phyloP scores from a whole-genome alignment of 1,140 invertebrate species.

The Phymorhynchus buccinoides region DNA sequence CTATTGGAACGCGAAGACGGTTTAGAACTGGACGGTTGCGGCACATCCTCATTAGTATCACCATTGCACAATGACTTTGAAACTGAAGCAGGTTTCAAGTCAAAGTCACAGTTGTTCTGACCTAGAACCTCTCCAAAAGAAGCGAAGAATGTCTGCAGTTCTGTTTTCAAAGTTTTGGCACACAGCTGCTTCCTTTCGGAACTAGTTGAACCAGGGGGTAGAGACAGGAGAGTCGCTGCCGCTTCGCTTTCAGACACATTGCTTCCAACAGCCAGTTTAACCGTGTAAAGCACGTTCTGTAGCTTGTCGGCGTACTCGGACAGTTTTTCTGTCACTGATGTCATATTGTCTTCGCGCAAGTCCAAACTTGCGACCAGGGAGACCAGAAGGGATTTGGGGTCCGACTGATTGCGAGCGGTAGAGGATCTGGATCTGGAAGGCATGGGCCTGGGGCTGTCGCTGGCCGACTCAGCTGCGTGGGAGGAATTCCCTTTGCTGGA shows the following conservation, averaged over 20 bases:
- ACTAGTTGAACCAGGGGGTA: constrained; percentile 20
- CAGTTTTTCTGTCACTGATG: constrained; percentile 39
- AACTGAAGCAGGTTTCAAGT: background rate
- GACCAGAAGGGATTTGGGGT: background rate
- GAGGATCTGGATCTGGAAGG: background rate
- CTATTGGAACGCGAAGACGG: background rate
- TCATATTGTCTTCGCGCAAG: constrained; percentile 38
- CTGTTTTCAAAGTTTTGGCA: constrained; percentile 40
- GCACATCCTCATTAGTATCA: background rate
- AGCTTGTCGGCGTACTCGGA: constrained; percentile 34
- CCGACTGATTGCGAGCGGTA: constrained; percentile 6
- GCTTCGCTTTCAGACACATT: constrained; percentile 1
- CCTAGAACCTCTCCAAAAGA: constrained; percentile 26
- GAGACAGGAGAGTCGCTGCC: constrained; percentile 11
- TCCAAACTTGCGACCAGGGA: constrained; percentile 21
- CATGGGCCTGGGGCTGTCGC: constrained; percentile 23
- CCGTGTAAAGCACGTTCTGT: constrained; percentile 16
- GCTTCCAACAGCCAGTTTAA: constrained; percentile 23
- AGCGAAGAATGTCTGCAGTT: constrained; percentile 37
- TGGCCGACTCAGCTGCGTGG: background rate
- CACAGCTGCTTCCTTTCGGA: constrained; percentile 32
- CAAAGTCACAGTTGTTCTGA: constrained; percentile 33
- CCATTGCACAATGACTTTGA: background rate
- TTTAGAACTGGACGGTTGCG: background rate
- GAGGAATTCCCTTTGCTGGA: constrained; percentile 30